Conservation (phyloP, 2,797 vertebrate genomes). For the Danio aesculapii region DNA sequence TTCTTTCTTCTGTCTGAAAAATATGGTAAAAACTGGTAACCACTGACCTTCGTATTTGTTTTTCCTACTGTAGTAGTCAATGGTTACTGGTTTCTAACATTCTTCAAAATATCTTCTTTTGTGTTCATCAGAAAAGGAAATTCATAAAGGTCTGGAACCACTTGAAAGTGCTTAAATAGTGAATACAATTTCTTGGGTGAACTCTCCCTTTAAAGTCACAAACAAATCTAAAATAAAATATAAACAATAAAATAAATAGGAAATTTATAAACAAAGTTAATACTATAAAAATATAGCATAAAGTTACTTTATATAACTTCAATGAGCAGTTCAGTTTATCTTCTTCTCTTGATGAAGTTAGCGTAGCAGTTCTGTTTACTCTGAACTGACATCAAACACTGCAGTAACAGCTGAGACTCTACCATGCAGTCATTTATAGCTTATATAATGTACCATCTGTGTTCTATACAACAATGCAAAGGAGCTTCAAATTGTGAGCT, state of each 20-base stretch:
- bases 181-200: no score
- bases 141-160: no score
- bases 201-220: no score
- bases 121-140: no score
- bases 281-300: not conserved
- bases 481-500: not conserved
- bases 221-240: no score
- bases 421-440: not conserved
- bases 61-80: no score
- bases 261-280: not conserved
- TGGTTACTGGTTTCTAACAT: no score
- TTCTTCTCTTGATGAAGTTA: not conserved
- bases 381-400: conserved; percentile 17
- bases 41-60: no score
- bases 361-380: conserved; percentile 16
- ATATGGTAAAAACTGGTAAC: no score
- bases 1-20: no score
- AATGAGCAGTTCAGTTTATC: conserved; percentile 12
- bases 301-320: not conserved
- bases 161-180: no score
- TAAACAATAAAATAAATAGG: not conserved
- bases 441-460: conserved; percentile 23
- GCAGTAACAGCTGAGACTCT: not conserved
- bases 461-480: not conserved
- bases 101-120: no score